Base-by-base conservation (phyloP, 2,888 invertebrate species). In the Microctonus aethiopoides region DNA sequence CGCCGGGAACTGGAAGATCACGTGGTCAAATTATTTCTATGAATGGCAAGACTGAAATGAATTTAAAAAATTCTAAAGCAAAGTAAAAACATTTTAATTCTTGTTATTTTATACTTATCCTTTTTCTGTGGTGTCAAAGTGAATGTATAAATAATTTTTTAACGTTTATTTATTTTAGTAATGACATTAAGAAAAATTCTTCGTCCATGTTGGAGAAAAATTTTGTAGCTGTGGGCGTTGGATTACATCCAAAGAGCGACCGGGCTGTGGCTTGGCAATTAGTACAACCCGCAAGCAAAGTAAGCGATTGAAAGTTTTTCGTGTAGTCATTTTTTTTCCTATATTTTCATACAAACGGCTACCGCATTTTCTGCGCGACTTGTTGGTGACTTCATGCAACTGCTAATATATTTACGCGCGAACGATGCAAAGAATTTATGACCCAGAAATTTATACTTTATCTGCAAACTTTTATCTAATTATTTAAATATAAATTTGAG, bases 1-100 rank as follows among this genome's bases (percentile, higher is more conserved):
- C 90, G 2, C 89, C 90, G 0, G 89, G 89, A 56, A 89, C 90
- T 10, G 83, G 84, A 24, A 80, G 84, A 13, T 80, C 79, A 20
- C 79, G 81, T 70, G 80, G 83, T 6, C 83, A 84, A 74, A 77
- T 84, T 57, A 84, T 84, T 65, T 78, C 83, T 0, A 78, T 78
- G 51, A 74, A 66, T 34, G 26, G 32, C 3, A 78, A 73, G 61
- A 67, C 78, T 26, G 80, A 78, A 20, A 77, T 76, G 11, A 78
- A 2, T 16, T 7, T 79, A 20, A 80, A 74, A 72, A 72, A 74
- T 64, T 76, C 78, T 29, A 79, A 78, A 84, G 79, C 76, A 75
- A 20, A 39, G 65, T 65, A 70, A 66, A 39, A 39, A 66, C 11
- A 39, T 52, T n/a, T 36, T 54, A 20, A 52, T 24, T 1, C 46